Percentiles rank a stretch among this genome's conserved stretches.
Conservation (phyloP, 2,888 invertebrate species). For the Myopa tessellatipennis region DNA sequence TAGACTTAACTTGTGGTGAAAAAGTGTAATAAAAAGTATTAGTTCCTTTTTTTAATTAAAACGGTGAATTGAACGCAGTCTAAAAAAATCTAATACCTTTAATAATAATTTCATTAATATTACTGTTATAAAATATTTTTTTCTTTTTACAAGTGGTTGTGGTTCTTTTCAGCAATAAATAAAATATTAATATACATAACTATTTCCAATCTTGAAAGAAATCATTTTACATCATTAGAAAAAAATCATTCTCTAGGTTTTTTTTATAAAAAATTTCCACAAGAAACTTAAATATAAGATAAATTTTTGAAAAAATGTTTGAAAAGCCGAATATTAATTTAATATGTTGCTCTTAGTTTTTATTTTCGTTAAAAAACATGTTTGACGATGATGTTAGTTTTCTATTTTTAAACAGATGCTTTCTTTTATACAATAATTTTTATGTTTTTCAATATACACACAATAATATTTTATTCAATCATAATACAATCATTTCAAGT, state of each 20-base stretch:
- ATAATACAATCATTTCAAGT: no score
- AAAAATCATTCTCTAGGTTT: neutral
- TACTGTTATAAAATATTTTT: slow-evolving; percentile 34
- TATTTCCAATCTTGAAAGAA: neutral
- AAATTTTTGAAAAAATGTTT: neutral
- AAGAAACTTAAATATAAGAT: no score
- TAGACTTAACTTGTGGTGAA: slow-evolving; percentile 26
- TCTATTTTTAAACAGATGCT: no score
- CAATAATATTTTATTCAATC: no score
- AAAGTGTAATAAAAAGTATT: neutral
- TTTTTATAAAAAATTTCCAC: no score
- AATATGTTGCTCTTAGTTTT: neutral
- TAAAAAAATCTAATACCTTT: neutral
- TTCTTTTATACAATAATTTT: no score
- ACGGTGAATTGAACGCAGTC: slow-evolving; percentile 32
- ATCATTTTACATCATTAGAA: neutral
- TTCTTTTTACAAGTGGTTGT: slow-evolving; percentile 66
- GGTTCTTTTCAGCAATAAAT: slow-evolving; percentile 62
- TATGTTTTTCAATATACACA: no score
- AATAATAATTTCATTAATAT: slow-evolving; percentile 15
- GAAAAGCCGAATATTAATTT: neutral
- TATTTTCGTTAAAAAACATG: no score
- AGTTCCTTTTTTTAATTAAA: neutral
- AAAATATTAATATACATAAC: neutral
- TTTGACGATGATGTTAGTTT: no score